phyloP scores from a whole-genome alignment of 2,113 vertebrate species.

The Dermatemys mawii region DNA sequence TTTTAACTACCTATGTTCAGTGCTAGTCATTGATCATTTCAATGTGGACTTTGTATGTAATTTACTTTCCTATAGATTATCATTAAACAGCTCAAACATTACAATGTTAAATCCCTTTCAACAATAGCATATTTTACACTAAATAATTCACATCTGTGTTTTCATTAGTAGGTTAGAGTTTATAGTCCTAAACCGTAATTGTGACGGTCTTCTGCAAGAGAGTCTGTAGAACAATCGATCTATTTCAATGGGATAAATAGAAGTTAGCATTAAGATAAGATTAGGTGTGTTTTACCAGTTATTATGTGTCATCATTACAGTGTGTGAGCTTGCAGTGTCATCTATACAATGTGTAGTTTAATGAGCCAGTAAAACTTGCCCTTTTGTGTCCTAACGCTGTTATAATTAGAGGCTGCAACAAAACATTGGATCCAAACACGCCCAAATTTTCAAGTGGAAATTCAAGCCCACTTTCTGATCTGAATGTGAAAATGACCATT shows the following conservation, averaged over 20 bases:
- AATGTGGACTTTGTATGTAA: conserved; percentile 41
- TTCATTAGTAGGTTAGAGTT: not conserved
- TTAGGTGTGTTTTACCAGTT: not conserved
- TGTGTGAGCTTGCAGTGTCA: not conserved
- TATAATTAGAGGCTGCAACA: not conserved
- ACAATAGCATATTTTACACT: not conserved
- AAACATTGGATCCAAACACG: not conserved
- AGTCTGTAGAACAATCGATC: not conserved
- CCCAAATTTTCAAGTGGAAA: not conserved
- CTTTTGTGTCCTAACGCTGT: not conserved
- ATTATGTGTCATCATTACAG: not conserved
- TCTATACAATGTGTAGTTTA: not conserved
- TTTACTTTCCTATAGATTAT: conserved; percentile 18
- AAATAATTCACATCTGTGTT: not conserved
- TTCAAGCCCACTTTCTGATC: not conserved
- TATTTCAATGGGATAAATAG: not conserved
- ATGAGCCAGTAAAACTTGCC: not conserved
- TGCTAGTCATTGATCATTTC: conserved; percentile 62
- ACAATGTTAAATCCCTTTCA: not conserved
- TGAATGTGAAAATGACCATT: not conserved
- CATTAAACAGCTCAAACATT: conserved; percentile 28
- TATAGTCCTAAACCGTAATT: not conserved
- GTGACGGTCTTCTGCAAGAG: not conserved
- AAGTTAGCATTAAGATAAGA: not conserved
- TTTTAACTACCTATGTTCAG: conserved; percentile 52